Percentiles rank a stretch among this genome's conserved stretches.
Conservation (phyloP, 2,888 invertebrate genomes). For the Hirtodrosophila confusa region DNA sequence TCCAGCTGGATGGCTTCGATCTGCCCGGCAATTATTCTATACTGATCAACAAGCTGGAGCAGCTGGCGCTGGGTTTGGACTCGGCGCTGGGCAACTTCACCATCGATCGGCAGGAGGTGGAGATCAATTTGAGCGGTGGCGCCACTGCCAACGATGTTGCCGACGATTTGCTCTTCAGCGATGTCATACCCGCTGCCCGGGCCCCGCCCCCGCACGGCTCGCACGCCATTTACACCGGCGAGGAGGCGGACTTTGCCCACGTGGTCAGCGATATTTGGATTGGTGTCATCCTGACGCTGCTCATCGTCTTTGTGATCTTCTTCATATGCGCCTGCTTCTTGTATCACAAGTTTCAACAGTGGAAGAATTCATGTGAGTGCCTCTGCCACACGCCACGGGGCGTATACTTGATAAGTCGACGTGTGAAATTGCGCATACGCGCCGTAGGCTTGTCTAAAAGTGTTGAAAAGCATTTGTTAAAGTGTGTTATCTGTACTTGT, state of each 20-base stretch:
- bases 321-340: conserved; percentile 87
- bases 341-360: conserved; percentile 88
- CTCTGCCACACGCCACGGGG: not conserved
- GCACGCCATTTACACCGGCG: conserved; percentile 67
- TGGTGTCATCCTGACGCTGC: conserved; percentile 86
- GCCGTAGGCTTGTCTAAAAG: not conserved
- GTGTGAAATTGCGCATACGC: conserved; percentile 31
- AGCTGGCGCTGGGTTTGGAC: conserved; percentile 81
- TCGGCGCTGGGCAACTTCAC: conserved; percentile 79
- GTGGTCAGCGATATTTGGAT: conserved; percentile 88
- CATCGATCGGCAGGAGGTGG: conserved; percentile 79
- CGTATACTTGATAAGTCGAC: conserved; percentile 45
- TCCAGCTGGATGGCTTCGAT: conserved; percentile 76
- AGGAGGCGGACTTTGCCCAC: conserved; percentile 85
- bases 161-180: conserved; percentile 64
- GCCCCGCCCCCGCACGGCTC: conserved; percentile 64
- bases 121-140: conserved; percentile 70
- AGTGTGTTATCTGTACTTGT: not conserved
- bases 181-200: conserved; percentile 66
- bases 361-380: conserved; percentile 87
- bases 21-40: conserved; percentile 82
- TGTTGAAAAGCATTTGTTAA: not conserved
- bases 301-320: conserved; percentile 87
- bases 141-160: conserved; percentile 58
- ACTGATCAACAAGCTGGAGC: conserved; percentile 82